Percentiles rank a stretch among this genome's conserved stretches.
Evolutionary conservation across 2,888 invertebrate genomes (phyloP).

Genomic region (Ypsolopha scabrella): DNA sequence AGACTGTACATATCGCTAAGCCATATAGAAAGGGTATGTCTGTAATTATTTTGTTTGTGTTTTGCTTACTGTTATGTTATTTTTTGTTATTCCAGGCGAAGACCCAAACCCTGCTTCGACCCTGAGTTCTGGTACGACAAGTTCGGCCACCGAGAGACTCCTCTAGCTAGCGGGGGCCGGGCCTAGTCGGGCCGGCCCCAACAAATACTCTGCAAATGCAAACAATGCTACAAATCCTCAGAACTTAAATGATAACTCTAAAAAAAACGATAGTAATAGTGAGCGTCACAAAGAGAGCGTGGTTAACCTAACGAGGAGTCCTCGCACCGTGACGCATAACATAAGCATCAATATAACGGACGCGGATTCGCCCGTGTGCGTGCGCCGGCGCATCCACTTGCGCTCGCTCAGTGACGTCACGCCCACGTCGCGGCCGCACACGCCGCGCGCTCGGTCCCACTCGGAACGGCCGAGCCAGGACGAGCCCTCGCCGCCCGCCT

Average conservation of each 20-base stretch:
- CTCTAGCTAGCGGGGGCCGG: slow-evolving; percentile 81
- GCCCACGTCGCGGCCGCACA: slow-evolving; percentile 41
- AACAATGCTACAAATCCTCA: slow-evolving; percentile 34
- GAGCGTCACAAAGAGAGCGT: slow-evolving; percentile 9
- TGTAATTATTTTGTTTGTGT: too few relatives aligned
- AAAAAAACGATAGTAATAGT: slow-evolving; percentile 26
- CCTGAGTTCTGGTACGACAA: slow-evolving; percentile 75
- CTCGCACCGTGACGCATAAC: slow-evolving; percentile 28
- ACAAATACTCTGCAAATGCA: slow-evolving; percentile 39
- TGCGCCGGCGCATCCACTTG: slow-evolving; percentile 53
- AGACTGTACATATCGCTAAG: too few relatives aligned
- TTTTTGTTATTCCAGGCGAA: slow-evolving; percentile 37
- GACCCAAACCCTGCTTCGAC: slow-evolving; percentile 69
- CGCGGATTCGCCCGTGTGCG: slow-evolving; percentile 48
- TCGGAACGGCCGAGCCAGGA: slow-evolving; percentile 48
- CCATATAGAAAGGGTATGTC: too few relatives aligned
- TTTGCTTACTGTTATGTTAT: background rate
- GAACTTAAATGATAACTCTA: slow-evolving; percentile 25
- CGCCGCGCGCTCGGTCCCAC: slow-evolving; percentile 49
- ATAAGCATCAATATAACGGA: slow-evolving; percentile 60
- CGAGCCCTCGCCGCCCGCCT: slow-evolving; percentile 21
- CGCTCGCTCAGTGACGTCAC: slow-evolving; percentile 61
- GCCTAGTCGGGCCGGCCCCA: slow-evolving; percentile 67
- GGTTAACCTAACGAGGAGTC: slow-evolving; percentile 20
- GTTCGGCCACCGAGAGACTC: slow-evolving; percentile 80